A percentile compares a stretch with the other conserved stretches of the same genome.
Evolutionary conservation across 35 echinoderm and acorn worm species (phyloP).

Genomic region (Stichopus chloronotus): DNA sequence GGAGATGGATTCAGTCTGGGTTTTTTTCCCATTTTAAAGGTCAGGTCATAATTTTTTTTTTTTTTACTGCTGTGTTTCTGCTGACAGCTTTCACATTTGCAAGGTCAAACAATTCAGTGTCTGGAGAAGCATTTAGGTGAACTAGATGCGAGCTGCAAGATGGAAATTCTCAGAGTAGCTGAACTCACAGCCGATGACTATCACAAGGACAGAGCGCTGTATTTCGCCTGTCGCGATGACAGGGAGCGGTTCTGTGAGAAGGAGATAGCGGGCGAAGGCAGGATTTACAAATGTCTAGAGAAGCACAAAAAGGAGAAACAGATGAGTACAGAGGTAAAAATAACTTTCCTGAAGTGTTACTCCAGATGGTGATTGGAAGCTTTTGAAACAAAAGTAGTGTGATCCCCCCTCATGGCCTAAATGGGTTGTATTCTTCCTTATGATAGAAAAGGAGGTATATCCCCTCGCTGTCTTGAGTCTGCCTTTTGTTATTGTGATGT

Average conservation of each 20-base stretch:
- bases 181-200: constrained; percentile 90
- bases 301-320: constrained; percentile 86
- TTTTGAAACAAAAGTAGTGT: no score
- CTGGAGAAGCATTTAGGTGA: constrained; percentile 64
- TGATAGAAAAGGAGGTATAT: no score
- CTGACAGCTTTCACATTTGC: constrained; percentile 48
- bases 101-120: constrained; percentile 86
- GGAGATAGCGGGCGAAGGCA: constrained; percentile 70
- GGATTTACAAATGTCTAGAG: constrained; percentile 93
- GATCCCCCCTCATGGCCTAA: no score
- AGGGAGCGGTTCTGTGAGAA: constrained; percentile 85
- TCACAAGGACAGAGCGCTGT: constrained; percentile 80
- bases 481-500: no score
- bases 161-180: constrained; percentile 77
- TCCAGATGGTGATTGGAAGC: no score
- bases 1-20: no score
- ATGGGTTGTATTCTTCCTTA: no score
- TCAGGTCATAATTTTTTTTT: no score
- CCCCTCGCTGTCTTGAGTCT: no score
- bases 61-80: no score
- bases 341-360: no score
- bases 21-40: no score
- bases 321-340: constrained; percentile 81
- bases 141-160: constrained; percentile 51
- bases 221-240: constrained; percentile 87